Conservation (phyloP, 2,113 vertebrate genomes). For the Ancistrus triradiatus region DNA sequence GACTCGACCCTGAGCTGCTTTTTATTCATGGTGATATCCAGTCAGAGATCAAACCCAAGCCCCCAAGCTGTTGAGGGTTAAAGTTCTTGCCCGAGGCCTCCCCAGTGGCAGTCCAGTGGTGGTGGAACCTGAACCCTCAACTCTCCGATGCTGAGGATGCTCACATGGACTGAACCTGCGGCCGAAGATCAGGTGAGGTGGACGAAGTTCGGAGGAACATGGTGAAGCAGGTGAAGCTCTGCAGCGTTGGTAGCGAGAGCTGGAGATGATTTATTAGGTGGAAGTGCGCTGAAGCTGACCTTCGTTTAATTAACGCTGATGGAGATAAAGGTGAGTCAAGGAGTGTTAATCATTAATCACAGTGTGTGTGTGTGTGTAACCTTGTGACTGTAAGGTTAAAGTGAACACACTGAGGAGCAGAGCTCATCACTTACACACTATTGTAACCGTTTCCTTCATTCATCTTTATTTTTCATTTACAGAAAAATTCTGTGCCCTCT, state of each 20-base stretch:
- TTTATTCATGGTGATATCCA: too few relatives aligned
- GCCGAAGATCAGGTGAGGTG: too few relatives aligned
- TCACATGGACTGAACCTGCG: too few relatives aligned
- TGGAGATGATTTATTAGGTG: slow-evolving; percentile 96
- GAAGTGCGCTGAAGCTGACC: slow-evolving; percentile 97
- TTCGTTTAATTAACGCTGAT: slow-evolving; percentile 99
- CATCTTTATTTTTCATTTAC: slow-evolving; percentile 16
- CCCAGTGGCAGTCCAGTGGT: too few relatives aligned
- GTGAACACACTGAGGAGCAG: slow-evolving; percentile 61
- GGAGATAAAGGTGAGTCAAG: slow-evolving; percentile 96
- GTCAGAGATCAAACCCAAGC: too few relatives aligned
- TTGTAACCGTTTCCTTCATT: slow-evolving; percentile 36
- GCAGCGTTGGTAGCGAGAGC: slow-evolving; percentile 23
- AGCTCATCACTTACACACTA: slow-evolving; percentile 45
- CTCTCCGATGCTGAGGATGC: too few relatives aligned
- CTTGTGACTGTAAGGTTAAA: slow-evolving; percentile 88
- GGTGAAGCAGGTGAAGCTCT: background rate
- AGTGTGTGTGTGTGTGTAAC: slow-evolving; percentile 76
- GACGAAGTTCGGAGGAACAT: too few relatives aligned
- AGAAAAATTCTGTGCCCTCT: too few relatives aligned
- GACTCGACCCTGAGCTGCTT: too few relatives aligned
- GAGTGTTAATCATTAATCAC: slow-evolving; percentile 88
- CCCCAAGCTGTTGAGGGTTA: too few relatives aligned
- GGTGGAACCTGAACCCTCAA: too few relatives aligned
- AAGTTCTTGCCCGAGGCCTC: too few relatives aligned